Base-by-base conservation (phyloP, 2,797 vertebrate species). In the Crocidura indochinensis region DNA sequence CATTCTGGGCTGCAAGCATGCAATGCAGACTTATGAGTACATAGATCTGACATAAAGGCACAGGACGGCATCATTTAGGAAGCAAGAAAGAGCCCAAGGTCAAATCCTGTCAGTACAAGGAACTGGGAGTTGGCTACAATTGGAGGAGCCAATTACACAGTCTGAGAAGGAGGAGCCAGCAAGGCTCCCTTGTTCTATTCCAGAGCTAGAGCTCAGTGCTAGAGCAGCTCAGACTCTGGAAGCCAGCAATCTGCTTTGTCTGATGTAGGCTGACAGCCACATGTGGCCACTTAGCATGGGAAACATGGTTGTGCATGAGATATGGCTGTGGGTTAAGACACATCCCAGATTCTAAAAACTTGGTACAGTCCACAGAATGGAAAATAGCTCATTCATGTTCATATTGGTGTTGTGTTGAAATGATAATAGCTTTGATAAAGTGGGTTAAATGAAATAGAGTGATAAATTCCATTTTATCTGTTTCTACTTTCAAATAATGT, bases 401-500 rank as follows among this genome's bases (percentile, higher is more conserved):
- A 49, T n/a, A 67, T 47, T 49, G 64, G 60, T 82, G 19, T 15
- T 67, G 44, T 3, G 11, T 60, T 24, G 2, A 47, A 89, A 84
- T n/a, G 46, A n/a, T 60, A 84, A 68, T 84, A 78, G 44, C 67
- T 56, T 65, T 53, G 56, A 72, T 65, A 15, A 0, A 22, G 56
- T 60, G 56, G 56, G 56, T 19, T 56, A 15, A 27, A 44, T 24
- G 79, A 62, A 75, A 56, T 72, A 38, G 0, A 62, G 71, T 24
- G 15, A 22, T 60, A 60, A 6, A 65, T 22, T 79, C 10, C 22
- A 31, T 86, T 67, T 83, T n/a, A 11, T 38, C n/a, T 31, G 1
- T 56, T 83, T 68, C 82, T 81, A 77, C n/a, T 79, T 82, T 67
- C 15, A 22, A 71, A 88, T 80, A 78, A 73, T 62, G n/a, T 27